Percentiles rank a stretch among this genome's conserved stretches.
Conservation (phyloP, 2,797 vertebrate genomes). For the Lacerta agilis region DNA sequence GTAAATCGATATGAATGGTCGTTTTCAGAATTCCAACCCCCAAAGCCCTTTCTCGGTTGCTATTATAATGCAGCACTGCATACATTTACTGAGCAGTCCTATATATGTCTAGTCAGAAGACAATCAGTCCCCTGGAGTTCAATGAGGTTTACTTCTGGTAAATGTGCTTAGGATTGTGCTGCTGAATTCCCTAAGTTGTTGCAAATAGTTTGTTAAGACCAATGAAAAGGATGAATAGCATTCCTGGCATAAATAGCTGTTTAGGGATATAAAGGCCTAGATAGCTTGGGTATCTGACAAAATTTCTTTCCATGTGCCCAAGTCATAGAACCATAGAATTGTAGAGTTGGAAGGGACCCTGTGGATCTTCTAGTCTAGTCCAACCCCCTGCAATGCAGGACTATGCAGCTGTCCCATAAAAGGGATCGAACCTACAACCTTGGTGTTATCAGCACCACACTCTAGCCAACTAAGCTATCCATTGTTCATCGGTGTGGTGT, state of each 20-base stretch:
- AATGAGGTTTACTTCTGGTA: not conserved
- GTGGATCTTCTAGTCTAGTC: too few species aligned
- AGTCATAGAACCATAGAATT: too few species aligned
- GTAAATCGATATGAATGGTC: constrained; percentile 40
- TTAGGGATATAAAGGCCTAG: not conserved
- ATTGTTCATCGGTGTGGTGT: too few species aligned
- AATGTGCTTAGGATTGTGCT: not conserved
- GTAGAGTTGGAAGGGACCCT: too few species aligned
- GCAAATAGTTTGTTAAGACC: not conserved
- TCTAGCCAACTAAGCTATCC: too few species aligned
- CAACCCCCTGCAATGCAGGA: too few species aligned
- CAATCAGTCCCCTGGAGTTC: not conserved
- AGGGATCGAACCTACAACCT: too few species aligned
- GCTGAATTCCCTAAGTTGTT: not conserved
- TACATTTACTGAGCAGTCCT: not conserved
- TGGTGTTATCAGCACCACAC: too few species aligned
- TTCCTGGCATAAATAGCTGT: not conserved
- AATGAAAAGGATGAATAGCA: not conserved
- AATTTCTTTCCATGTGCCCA: too few species aligned
- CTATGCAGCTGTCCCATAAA: too few species aligned
- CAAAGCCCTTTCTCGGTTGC: not conserved
- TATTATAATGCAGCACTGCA: not conserved
- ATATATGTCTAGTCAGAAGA: not conserved
- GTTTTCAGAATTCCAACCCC: not conserved
- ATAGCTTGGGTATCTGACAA: not conserved